A percentile compares a stretch with the other conserved stretches of the same genome.
These are phyloP conservation scores for Anhinga rufa DNA, from an alignment of 2,113 vertebrate species.

Conservation along the genomic window DNA sequence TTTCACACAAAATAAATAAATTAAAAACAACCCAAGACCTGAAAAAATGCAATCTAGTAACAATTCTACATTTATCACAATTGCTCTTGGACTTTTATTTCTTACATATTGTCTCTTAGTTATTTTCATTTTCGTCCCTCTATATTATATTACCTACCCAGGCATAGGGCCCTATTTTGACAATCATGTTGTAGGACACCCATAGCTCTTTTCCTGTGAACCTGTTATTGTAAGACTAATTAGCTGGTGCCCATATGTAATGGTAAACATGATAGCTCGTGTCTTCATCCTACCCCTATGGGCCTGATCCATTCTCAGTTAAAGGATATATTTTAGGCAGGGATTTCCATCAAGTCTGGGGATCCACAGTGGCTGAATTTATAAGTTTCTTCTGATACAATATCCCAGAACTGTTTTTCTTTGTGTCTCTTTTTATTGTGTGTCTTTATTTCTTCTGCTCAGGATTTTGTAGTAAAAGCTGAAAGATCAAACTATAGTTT, in stretches of 20 bases:
- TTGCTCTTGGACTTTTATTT: not conserved
- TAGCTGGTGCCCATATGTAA: not conserved
- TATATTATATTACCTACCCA: not conserved
- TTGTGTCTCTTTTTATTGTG: not conserved
- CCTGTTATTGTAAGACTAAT: not conserved
- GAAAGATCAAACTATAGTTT: not conserved
- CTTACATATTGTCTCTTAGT: not conserved
- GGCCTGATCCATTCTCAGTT: not conserved
- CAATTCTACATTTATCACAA: not conserved
- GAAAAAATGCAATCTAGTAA: not conserved
- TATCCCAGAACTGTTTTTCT: not conserved
- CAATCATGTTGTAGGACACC: not conserved
- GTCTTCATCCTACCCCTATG: not conserved
- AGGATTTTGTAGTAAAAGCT: not conserved
- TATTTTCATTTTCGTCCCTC: not conserved
- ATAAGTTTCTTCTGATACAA: not conserved
- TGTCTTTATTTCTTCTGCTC: not conserved
- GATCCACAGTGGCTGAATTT: not conserved
- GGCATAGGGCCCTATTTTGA: not conserved
- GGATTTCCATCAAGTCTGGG: not conserved
- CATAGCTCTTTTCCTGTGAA: not conserved
- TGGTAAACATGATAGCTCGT: not conserved
- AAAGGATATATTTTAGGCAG: not conserved
- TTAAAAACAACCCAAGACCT: not conserved
- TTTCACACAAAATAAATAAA: not conserved